Evolutionary conservation across 2,888 invertebrate species (phyloP), one percentile per base, ranked within the genome.

Genomic region (Epirrita christyi): DNA sequence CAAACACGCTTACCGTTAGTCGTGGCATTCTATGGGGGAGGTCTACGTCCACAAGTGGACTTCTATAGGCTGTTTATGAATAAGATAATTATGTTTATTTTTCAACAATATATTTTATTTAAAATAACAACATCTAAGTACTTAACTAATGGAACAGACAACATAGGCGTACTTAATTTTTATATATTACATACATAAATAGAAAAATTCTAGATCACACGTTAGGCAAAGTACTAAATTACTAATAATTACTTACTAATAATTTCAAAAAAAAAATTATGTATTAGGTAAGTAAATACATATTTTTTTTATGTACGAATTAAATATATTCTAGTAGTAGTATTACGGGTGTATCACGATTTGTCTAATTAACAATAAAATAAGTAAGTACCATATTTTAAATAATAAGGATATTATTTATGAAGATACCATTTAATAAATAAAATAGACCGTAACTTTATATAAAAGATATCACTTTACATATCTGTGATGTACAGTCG

Each of bases 71-170:
- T n/a, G n/a, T n/a, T n/a, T n/a, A n/a, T n/a, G n/a, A n/a, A n/a
- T n/a, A n/a, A n/a, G n/a, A n/a, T n/a, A n/a, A n/a, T n/a, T n/a
- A n/a, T n/a, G n/a, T n/a, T n/a, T n/a, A n/a, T n/a, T n/a, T n/a
- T 41, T 44, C 13, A 13, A 45, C 45, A 43, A 45, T 36, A n/a
- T 21, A 44, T 55, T 65, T 65, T 53, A 60, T 62, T 62, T 34
- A 47, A 64, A 60, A 65, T 61, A 64, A 61, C 58, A 65, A 62
- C 62, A 60, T 62, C 54, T 43, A 59, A 49, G 50, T 50, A 54
- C 42, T 50, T 57, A 55, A 47, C 50, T 57, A 47, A 53, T 42
- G 38, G 41, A 62, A 64, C 55, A 63, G 48, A 63, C 46, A 64
- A 64, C 47, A 62, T 51, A 58, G 45, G 37, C 54, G 46, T 63